A percentile compares a stretch with the other conserved stretches of the same genome.
phyloP scores from a whole-genome alignment of 2,797 vertebrate genomes.

The Anableps anableps region DNA sequence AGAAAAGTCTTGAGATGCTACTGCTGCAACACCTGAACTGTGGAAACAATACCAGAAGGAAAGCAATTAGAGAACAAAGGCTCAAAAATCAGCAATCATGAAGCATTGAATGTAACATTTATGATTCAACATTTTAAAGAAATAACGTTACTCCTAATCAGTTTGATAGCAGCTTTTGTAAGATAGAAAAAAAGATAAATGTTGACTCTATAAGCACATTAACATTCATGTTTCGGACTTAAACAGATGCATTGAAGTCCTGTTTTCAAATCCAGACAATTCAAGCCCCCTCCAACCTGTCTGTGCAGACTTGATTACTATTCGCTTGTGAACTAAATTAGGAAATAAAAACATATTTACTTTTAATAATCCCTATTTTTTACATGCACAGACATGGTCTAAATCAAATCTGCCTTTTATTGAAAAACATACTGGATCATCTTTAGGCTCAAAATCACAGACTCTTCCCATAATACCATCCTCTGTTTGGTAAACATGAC shows the following conservation, averaged over 20 bases:
- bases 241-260: slow-evolving; percentile 86
- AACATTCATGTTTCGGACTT: slow-evolving; percentile 79
- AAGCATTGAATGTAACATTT: not conserved
- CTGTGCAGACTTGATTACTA: slow-evolving; percentile 61
- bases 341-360: not conserved
- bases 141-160: not conserved
- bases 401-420: not conserved
- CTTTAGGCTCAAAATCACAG: slow-evolving; percentile 22
- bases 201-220: slow-evolving; percentile 54
- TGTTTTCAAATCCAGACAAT: slow-evolving; percentile 67
- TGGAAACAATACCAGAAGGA: slow-evolving; percentile 47
- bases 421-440: not conserved
- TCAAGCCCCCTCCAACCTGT: slow-evolving; percentile 40
- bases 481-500: slow-evolving; percentile 54
- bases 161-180: slow-evolving; percentile 2
- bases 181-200: slow-evolving; percentile 5
- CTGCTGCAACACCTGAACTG: slow-evolving; percentile 78
- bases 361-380: slow-evolving; percentile 1
- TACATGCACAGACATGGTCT: not conserved
- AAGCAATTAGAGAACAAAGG: slow-evolving; percentile 38
- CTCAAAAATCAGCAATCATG: slow-evolving; percentile 26
- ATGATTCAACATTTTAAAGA: not conserved
- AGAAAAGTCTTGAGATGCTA: slow-evolving; percentile 53
- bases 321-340: slow-evolving; percentile 39
- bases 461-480: slow-evolving; percentile 30